Conservation (phyloP, 2,888 invertebrate genomes). For the Gari tellinella region DNA sequence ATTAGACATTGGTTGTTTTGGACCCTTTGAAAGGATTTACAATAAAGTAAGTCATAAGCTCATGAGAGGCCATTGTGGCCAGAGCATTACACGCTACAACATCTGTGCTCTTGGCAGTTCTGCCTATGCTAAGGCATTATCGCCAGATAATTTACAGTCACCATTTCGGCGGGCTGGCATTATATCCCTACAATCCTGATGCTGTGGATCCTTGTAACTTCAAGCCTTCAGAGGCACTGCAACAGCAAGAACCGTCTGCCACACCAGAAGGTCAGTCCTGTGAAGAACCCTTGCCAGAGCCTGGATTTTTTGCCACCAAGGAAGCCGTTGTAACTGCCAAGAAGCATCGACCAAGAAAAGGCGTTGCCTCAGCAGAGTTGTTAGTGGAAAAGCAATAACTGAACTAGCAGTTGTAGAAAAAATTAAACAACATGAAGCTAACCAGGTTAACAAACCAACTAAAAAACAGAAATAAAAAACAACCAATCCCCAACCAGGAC, state of each 20-base stretch:
- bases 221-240: neutral
- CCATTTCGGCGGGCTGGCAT: conserved; percentile 27
- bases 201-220: conserved; percentile 2
- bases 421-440: neutral
- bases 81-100: too few relatives aligned
- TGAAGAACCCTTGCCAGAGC: neutral
- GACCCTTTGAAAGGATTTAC: conserved; percentile 23
- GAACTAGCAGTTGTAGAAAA: neutral
- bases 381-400: neutral
- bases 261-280: neutral
- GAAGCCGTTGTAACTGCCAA: neutral
- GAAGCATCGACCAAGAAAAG: neutral
- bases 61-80: conserved; percentile 1
- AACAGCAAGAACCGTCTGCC: neutral
- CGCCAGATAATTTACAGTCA: conserved; percentile 4
- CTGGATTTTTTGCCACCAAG: neutral
- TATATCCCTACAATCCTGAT: conserved; percentile 7
- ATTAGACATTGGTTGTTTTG: too few relatives aligned
- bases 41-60: conserved; percentile 2
- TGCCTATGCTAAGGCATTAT: conserved; percentile 12
- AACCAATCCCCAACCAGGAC: neutral
- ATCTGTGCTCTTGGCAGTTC: conserved; percentile 7
- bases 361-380: neutral
- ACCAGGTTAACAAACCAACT: neutral
- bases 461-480: too few relatives aligned